A percentile compares a stretch with the other conserved stretches of the same genome.
Conservation (phyloP, 2,888 invertebrate genomes). For the Dione vanillae region DNA sequence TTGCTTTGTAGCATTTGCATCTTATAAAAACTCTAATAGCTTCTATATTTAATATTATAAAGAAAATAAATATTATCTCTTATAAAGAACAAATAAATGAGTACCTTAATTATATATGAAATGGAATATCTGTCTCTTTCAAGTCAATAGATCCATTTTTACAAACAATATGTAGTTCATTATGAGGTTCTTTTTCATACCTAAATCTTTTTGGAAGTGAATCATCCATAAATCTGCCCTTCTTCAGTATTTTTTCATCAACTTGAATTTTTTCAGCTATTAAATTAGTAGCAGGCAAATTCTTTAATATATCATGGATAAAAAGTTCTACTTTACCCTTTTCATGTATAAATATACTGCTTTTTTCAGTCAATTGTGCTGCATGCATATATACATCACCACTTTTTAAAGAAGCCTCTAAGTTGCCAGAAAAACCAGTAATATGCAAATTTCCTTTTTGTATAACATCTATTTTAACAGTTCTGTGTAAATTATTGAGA, state of each 20-base stretch:
- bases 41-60: constrained; percentile 6
- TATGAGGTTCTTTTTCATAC: constrained; percentile 71
- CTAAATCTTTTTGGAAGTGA: constrained; percentile 77
- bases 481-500: constrained; percentile 70
- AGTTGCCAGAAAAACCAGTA: constrained; percentile 73
- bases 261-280: constrained; percentile 80
- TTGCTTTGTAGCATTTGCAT: background rate
- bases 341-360: constrained; percentile 81
- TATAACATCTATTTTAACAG: constrained; percentile 77
- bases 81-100: background rate
- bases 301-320: constrained; percentile 71
- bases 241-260: constrained; percentile 74
- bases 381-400: constrained; percentile 79
- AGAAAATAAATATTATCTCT: background rate
- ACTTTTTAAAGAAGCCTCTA: constrained; percentile 77
- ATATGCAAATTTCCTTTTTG: constrained; percentile 77
- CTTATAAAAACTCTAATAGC: background rate
- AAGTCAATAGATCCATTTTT: constrained; percentile 80
- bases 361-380: constrained; percentile 72
- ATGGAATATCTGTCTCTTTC: constrained; percentile 73
- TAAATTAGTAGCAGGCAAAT: constrained; percentile 76
- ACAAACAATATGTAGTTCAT: constrained; percentile 80
- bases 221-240: constrained; percentile 79
- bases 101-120: constrained; percentile 58
- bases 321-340: constrained; percentile 78